Conservation (phyloP, 2,113 vertebrate species). For the Corvus cornix region DNA sequence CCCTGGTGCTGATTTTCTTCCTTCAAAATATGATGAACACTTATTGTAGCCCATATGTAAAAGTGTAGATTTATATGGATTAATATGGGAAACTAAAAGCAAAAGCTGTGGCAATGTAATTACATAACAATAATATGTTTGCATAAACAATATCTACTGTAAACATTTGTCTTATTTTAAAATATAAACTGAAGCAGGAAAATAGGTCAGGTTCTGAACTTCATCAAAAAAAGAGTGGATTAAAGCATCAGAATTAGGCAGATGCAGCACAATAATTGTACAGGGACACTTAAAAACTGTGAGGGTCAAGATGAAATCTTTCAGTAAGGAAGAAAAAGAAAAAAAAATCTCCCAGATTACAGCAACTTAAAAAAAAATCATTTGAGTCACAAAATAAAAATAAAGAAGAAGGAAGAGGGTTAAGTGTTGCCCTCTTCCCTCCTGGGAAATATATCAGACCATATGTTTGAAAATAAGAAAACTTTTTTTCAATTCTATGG, state of each 20-base stretch:
- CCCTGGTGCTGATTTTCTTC: neutral
- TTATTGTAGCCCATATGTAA: neutral
- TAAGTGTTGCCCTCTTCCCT: slow-evolving; percentile 30
- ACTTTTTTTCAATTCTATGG: neutral
- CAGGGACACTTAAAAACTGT: neutral
- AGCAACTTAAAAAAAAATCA: neutral
- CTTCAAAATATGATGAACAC: neutral
- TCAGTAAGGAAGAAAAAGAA: neutral
- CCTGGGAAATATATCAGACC: slow-evolving; percentile 21
- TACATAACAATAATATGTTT: neutral
- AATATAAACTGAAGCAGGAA: neutral
- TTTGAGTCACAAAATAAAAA: slow-evolving; percentile 4
- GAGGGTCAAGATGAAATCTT: neutral
- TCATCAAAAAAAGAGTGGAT: neutral
- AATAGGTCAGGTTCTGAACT: neutral
- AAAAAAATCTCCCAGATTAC: neutral
- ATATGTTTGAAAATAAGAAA: slow-evolving; percentile 48
- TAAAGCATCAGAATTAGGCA: neutral
- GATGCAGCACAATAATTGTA: neutral
- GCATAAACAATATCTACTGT: neutral
- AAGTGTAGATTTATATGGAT: neutral
- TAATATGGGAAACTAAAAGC: neutral
- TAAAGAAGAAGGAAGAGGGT: neutral
- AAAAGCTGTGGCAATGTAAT: neutral
- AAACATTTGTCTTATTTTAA: neutral